Base-by-base conservation (phyloP, 2,113 vertebrate species). In the Cyanoramphus novaezelandiae region DNA sequence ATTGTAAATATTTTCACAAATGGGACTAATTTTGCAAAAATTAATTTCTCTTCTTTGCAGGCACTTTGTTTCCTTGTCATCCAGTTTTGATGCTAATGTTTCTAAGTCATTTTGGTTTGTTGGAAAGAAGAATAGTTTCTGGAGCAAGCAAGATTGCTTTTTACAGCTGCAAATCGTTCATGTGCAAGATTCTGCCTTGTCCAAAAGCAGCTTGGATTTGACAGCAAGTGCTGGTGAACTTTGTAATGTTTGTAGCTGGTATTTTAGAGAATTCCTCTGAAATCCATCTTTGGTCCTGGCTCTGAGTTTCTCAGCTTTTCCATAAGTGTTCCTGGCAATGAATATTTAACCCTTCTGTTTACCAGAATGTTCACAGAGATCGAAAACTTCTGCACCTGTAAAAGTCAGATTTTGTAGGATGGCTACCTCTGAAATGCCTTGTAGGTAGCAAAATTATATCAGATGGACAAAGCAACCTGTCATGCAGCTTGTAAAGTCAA, bases 161-260 rank as follows among this genome's bases (percentile, higher is more conserved):
- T 76, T 59, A 89, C 86, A 96, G 86, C 96, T 96, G 93, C 69
- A 82, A 76, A 67, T 74, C 44, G 74, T 92, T 96, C 85, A 84
- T 69, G 65, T 92, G 65, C 65, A 89, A 79, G 86, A 88, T 49
- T 75, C 64, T 84, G 92, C 70, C 70, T 87, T 88, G 74, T 77
- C 74, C 77, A 68, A 96, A 96, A 93, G 76, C 86, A 76, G 77
- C 59, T 64, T 92, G 74, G 69, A 35, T 92, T 89, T 87, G 95
- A 93, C 91, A 92, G 92, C 74, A 89, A 95, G 81, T 69, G 65
- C 65, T 93, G 62, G 80, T 93, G 86, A 94, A 92, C 92, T 92
- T 83, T 62, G 44, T 68, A 84, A 69, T 0, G 0, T 76, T 91
- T 92, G 52, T 88, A 82, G 88, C 47, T 74, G 83, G 83, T 88